phyloP scores from a whole-genome alignment of 2,113 vertebrate species.

The Orycteropus afer region DNA sequence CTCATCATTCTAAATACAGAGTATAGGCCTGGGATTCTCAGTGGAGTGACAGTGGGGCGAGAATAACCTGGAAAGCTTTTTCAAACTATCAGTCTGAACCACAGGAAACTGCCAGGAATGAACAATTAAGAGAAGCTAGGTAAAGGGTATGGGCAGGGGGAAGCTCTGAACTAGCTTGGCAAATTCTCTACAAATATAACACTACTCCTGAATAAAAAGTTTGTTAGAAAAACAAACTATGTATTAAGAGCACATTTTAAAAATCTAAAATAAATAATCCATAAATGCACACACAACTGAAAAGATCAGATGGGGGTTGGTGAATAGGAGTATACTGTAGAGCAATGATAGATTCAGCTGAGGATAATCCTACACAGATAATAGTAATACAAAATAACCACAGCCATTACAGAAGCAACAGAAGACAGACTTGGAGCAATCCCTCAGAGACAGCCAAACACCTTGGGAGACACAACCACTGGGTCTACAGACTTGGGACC shows the following conservation, averaged over 20 bases:
- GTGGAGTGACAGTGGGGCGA: background rate
- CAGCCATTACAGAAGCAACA: too few relatives aligned
- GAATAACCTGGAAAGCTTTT: slow-evolving; percentile 7
- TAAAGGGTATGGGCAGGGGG: background rate
- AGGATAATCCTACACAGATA: too few relatives aligned
- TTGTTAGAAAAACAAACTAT: slow-evolving; percentile 26
- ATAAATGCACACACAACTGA: too few relatives aligned
- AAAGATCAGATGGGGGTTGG: too few relatives aligned
- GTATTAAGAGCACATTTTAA: background rate
- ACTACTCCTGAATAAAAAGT: slow-evolving; percentile 20
- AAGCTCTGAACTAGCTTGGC: background rate
- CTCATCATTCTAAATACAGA: slow-evolving; percentile 28
- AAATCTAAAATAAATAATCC: background rate
- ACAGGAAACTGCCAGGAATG: background rate
- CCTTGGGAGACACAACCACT: too few relatives aligned
- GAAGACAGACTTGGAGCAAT: too few relatives aligned
- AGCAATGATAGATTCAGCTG: too few relatives aligned
- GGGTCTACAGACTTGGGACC: too few relatives aligned
- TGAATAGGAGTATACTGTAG: too few relatives aligned
- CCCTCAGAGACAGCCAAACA: too few relatives aligned
- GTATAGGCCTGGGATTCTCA: background rate
- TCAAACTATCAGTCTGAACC: background rate
- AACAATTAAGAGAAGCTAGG: background rate
- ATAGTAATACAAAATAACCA: too few relatives aligned
- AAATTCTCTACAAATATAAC: slow-evolving; percentile 14